Conservation (phyloP, 2,113 vertebrate genomes). For the Erythrocebus patas region DNA sequence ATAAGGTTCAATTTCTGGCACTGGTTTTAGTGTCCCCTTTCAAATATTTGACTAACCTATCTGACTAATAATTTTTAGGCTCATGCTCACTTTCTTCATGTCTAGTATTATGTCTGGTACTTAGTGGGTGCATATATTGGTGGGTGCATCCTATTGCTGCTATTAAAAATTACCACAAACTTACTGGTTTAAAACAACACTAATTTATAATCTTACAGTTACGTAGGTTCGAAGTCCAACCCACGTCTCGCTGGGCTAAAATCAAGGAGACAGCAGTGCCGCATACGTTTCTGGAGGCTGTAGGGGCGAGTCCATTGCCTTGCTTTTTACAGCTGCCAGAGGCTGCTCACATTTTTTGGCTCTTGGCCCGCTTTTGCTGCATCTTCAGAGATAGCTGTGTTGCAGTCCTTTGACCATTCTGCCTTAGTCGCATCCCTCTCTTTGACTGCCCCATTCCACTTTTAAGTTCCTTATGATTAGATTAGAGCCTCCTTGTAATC, state of each 20-base stretch:
- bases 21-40: conserved; percentile 47
- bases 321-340: neutral
- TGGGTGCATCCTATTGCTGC: neutral
- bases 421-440: neutral
- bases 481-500: neutral
- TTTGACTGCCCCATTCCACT: neutral
- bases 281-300: neutral
- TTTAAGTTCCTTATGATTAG: neutral
- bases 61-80: neutral
- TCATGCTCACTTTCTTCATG: neutral
- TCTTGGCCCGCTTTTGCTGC: neutral
- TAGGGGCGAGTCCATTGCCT: neutral
- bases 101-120: neutral
- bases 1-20: neutral
- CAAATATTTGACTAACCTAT: neutral
- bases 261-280: neutral
- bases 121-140: neutral
- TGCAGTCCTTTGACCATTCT: neutral
- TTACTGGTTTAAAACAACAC: neutral
- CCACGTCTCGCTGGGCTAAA: neutral
- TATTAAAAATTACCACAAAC: neutral
- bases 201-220: neutral
- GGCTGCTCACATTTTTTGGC: neutral
- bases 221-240: neutral
- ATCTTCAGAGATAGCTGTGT: neutral